Evolutionary conservation across 2,888 invertebrate genomes (phyloP), one percentile per base, ranked within the genome.

Genomic region (Synanthedon andrenaeformis): DNA sequence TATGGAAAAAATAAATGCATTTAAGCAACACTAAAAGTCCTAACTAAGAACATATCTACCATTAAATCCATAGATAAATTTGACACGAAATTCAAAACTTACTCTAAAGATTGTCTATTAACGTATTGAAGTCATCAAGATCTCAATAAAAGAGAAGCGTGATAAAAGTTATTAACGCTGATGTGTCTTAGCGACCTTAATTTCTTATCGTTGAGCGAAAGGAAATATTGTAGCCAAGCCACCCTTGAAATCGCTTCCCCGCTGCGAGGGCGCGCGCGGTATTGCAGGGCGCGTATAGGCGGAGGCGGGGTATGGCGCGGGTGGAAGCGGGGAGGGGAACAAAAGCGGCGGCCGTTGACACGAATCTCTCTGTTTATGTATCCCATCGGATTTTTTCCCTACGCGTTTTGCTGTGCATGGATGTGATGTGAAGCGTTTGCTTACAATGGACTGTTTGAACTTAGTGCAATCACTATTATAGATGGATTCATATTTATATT

Each of bases 291-390:
- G 64, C 52, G 62, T 58, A 57, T 58, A 52, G 59, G 56, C 61
- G 63, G 60, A 55, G 51, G 51, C 35, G 54, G 52, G n/a, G 51
- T 28, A 45, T 42, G 54, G 56, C 52, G 35, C 17, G 53, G 50
- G 42, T 8, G 57, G 61, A 10, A 35, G 35, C 35, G 35, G 59
- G 63, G 66, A 70, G 59, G 56, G 62, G 64, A 66, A 69, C 60
- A 74, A 75, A 72, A 69, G 70, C 74, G 67, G 74, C 77, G 85
- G 85, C 81, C 85, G 79, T 86, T 86, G 85, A 86, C 86, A 82
- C 84, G 78, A 77, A 78, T 82, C 81, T 78, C 76, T 71, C 68
- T 84, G 84, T 86, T 83, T 86, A 77, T 77, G 74, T 80, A 81
- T 79, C 73, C 69, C 68, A 75, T 75, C 70, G 73, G 78, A 74